Evolutionary conservation across 1,140 invertebrate genomes (phyloP), one percentile per base, ranked within the genome.

Genomic region (Triops longicaudatus): DNA sequence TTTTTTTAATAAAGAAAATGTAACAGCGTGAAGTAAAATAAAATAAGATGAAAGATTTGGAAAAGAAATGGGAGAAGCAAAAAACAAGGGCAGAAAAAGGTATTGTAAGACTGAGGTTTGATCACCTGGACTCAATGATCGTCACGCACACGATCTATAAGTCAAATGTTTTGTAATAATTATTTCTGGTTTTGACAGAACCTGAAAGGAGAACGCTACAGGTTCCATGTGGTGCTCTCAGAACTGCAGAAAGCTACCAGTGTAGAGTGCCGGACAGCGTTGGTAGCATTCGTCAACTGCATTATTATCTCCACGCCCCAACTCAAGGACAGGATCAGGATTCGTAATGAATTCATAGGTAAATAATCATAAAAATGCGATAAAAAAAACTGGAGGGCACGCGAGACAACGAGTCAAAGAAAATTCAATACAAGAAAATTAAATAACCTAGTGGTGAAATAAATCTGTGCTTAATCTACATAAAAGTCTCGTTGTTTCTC

Each of bases 331-430:
- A 87, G 95, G 79, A 91, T 94, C 77, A 86, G 92, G 79, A 90
- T 98, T 78, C 88, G 96, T 80, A 97, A 96, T 83, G 95, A 98
- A 85, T 97, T 97, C 83, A 93, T 97, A 82, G 95, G 95, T 97
- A 84, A 88, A 87, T 81, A 76, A 17, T 22, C 22, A 63, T n/a
- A 63, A n/a, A 17, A 22, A 63, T n/a, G n/a, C n/a, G n/a, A 63
- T n/a, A 50, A 63, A 63, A 17, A 22, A n/a, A n/a, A n/a, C n/a
- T n/a, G n/a, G n/a, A n/a, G n/a, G n/a, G n/a, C n/a, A n/a, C n/a
- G n/a, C n/a, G n/a, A n/a, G n/a, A n/a, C n/a, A n/a, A n/a, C n/a
- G n/a, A n/a, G n/a, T n/a, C n/a, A n/a, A 63, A 63, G 22, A 6
- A 63, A 63, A 17, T 63, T 14, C 7, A 41, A 41, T 63, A 63